phyloP scores from a whole-genome alignment of 2,797 vertebrate genomes.

The Trachops cirrhosus region DNA sequence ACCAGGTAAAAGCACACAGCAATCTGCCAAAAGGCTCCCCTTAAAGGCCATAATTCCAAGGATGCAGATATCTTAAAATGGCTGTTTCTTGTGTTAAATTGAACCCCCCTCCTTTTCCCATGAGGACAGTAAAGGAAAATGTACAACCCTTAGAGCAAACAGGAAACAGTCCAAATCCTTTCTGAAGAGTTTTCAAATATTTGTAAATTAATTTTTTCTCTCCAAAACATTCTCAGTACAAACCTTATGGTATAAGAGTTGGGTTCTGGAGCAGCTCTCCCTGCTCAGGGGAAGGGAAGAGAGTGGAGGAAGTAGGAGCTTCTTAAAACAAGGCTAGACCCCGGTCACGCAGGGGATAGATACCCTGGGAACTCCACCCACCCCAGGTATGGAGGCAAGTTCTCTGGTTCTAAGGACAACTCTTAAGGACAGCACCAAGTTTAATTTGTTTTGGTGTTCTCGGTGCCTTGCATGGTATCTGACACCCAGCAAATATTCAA shows the following conservation, averaged over 20 bases:
- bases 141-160: background rate
- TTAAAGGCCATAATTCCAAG: background rate
- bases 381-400: background rate
- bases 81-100: background rate
- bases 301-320: fast-evolving
- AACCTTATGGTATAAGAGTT: background rate
- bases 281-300: background rate
- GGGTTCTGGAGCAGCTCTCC: background rate
- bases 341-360: background rate
- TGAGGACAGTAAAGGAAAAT: background rate
- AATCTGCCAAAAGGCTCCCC: background rate
- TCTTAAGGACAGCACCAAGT: background rate
- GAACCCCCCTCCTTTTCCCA: background rate
- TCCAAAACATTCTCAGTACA: background rate
- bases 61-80: background rate
- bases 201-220: background rate
- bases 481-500: background rate
- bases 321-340: background rate
- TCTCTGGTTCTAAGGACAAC: background rate
- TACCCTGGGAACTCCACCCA: background rate
- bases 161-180: background rate
- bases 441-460: background rate
- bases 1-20: background rate
- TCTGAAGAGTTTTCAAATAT: background rate
- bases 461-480: background rate